Percentiles rank a stretch among this genome's conserved stretches.
Evolutionary conservation across 2,888 invertebrate genomes (phyloP).

Genomic region (Drosophila maculinotata): DNA sequence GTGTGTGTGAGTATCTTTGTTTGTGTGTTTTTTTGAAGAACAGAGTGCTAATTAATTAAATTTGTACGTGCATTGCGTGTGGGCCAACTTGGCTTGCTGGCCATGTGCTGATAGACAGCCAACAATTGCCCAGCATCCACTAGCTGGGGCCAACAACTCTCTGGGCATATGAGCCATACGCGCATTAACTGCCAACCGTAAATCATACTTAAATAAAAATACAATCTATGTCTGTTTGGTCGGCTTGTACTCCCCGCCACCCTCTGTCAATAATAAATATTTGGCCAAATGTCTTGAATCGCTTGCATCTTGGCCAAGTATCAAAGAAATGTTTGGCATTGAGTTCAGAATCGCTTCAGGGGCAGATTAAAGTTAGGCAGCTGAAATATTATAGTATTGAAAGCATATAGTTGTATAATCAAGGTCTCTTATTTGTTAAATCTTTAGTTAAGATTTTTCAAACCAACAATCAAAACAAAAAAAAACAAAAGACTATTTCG

Average conservation of each 20-base stretch:
- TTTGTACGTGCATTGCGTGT: slow-evolving; percentile 71
- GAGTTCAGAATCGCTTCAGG: not conserved
- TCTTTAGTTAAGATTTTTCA: no score
- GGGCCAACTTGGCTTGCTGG: slow-evolving; percentile 60
- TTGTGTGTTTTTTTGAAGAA: slow-evolving; percentile 61
- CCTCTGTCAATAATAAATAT: slow-evolving; percentile 24
- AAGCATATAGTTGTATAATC: not conserved
- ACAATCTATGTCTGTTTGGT: slow-evolving; percentile 41
- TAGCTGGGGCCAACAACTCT: slow-evolving; percentile 14
- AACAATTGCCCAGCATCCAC: slow-evolving; percentile 34
- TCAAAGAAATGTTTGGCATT: not conserved
- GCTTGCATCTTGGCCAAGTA: slow-evolving; percentile 1
- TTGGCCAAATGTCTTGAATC: slow-evolving; percentile 8
- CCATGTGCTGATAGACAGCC: slow-evolving; percentile 70
- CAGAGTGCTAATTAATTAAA: slow-evolving; percentile 79
- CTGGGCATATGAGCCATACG: slow-evolving; percentile 37
- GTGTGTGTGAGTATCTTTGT: slow-evolving; percentile 7
- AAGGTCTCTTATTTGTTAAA: no score
- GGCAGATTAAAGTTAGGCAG: not conserved
- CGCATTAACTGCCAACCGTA: slow-evolving; percentile 66
- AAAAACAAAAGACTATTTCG: no score
- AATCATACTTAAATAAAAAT: slow-evolving; percentile 72
- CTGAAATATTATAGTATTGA: not conserved
- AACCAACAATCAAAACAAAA: no score
- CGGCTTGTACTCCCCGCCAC: not conserved